Conservation (phyloP, 2,797 vertebrate genomes). For the Megaceryle alcyon region DNA sequence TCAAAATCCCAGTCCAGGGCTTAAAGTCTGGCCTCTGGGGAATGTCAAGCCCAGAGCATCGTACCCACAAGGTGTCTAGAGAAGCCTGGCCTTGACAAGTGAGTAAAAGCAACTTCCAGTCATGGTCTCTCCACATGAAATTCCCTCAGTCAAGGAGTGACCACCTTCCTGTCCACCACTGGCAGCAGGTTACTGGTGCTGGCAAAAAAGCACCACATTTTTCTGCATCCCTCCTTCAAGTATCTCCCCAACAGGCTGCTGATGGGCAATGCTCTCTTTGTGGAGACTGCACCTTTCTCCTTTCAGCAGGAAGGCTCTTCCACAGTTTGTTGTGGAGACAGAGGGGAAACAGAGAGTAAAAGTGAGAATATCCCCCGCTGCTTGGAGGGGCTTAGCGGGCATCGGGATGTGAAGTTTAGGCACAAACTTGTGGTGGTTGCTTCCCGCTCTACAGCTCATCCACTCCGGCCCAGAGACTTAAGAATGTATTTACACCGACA, state of each 20-base stretch:
- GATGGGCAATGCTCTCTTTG: not conserved
- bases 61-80: not conserved
- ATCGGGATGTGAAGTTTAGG: not conserved
- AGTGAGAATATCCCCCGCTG: not conserved
- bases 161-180: not conserved
- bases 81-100: not conserved
- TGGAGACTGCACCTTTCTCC: not conserved
- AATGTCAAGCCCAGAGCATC: not conserved
- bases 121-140: not conserved
- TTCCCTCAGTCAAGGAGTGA: not conserved
- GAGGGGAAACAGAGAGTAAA: not conserved
- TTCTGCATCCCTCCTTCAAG: not conserved
- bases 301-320: not conserved
- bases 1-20: not conserved
- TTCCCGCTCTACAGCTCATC: not conserved
- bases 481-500: not conserved
- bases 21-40: not conserved
- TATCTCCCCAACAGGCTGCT: not conserved
- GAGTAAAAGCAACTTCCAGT: not conserved
- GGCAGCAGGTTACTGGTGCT: not conserved
- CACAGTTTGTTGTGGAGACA: not conserved
- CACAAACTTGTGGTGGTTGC: not conserved
- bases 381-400: not conserved
- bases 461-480: not conserved
- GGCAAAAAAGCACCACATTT: not conserved